Evolutionary conservation across 37 sponge, comb jelly and placozoan species (phyloP), one percentile per base, ranked within the genome.

Genomic region (Eunapius fragilis): DNA sequence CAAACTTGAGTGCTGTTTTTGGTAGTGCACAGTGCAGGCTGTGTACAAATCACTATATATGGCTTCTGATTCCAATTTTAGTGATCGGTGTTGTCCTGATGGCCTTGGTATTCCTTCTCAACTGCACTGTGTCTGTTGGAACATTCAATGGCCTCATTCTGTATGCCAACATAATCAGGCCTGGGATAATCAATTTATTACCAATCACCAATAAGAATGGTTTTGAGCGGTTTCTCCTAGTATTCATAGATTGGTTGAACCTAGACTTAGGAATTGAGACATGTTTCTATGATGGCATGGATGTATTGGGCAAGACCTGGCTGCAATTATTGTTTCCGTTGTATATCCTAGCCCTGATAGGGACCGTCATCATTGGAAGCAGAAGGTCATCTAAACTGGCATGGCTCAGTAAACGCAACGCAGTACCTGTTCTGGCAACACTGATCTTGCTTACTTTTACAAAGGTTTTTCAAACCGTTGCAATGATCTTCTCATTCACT

Each of bases 261-360:
- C 30, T 82, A 1, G 74, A 82, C 72, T 25, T 70, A 25, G 82
- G 82, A 30, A 71, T 82, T 25, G 72, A 70, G 71, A 38, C 45
- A 25, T 82, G 82, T 41, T 82, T 82, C 41, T 70, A 38, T 34
- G 72, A 82, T 71, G 82, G 82, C 30, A 22, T 82, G 38, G 69
- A 70, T 7, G 13, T 49, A 36, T 82, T 38, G 35, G 28, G 19
- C 28, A 82, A 82, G 45, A 82, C 85, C 17, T 83, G 84, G 84
- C 75, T 83, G 3, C 34, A 74, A 10, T 19, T 83, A 74, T 32
- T 83, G 48, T 83, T 83, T 58, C 84, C 84, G 3, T 35, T 67
- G 37, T 83, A 83, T 28, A 48, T 83, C 19, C 31, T 35, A 32
- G 31, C 25, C 25, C 2, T 83, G 31, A 75, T 74, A 13, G 58